Conservation (phyloP, 2,888 invertebrate species). For the Limulus polyphemus region DNA sequence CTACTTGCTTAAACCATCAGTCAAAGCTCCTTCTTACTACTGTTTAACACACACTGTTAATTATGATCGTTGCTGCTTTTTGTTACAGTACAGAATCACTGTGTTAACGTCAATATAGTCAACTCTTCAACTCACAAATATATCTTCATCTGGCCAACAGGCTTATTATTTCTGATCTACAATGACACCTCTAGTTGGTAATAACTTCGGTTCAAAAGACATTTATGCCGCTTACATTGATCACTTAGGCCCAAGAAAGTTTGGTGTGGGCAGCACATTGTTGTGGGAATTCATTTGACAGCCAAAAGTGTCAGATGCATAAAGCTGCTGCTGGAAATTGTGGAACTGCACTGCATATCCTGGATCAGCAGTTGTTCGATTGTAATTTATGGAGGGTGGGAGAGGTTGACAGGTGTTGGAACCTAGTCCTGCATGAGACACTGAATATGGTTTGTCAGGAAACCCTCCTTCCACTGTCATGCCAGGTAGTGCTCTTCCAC, state of each 20-base stretch:
- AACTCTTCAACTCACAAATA: too few species aligned
- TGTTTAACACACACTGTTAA: too few species aligned
- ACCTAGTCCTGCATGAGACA: slow-evolving; percentile 21
- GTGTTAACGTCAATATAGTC: too few species aligned
- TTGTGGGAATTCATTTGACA: slow-evolving; percentile 19
- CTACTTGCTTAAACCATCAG: too few species aligned
- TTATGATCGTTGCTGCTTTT: too few species aligned
- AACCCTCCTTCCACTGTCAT: slow-evolving; percentile 34
- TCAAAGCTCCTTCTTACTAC: too few species aligned
- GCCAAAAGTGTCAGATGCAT: slow-evolving; percentile 67
- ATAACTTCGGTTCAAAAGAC: too few species aligned
- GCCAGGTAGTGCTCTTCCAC: background rate
- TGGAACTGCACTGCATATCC: slow-evolving; percentile 91
- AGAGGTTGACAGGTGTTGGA: slow-evolving; percentile 25
- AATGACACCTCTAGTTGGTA: too few species aligned
- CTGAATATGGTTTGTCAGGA: slow-evolving; percentile 47
- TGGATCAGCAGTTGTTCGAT: slow-evolving; percentile 70
- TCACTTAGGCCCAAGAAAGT: slow-evolving; percentile 5
- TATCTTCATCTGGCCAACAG: too few species aligned
- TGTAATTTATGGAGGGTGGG: slow-evolving; percentile 41
- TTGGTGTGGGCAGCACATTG: slow-evolving; percentile 14
- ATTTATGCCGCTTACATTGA: background rate
- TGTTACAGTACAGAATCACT: too few species aligned
- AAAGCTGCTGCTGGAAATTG: slow-evolving; percentile 87
- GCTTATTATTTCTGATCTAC: too few species aligned